Base-by-base conservation (phyloP, 2,888 invertebrate species). In the Melinopterus prodromus region DNA sequence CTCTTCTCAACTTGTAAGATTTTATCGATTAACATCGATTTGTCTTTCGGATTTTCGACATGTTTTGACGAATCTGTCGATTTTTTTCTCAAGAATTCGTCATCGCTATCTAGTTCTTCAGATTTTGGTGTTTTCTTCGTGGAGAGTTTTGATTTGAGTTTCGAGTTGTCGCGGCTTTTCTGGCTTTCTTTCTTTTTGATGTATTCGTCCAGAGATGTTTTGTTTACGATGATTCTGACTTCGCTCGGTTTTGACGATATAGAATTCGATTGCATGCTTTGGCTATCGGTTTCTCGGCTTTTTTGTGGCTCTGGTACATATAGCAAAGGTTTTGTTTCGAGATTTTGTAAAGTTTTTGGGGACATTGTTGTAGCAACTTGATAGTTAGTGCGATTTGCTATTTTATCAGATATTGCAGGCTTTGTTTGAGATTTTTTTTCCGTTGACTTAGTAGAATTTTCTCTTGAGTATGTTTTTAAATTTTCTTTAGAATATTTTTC, bases 1-100 rank as follows among this genome's bases (percentile, higher is more conserved):
- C 72, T 72, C 37, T 76, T 81, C 79, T 84, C 84, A 6, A 83
- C 71, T 38, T 77, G n/a, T 3, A 78, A 9, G n/a, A 81, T 81
- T 74, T 81, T 70, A 35, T 78, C 76, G 12, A 80, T 76, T n/a
- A 72, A 7, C 16, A 76, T 53, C n/a, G 69, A n/a, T 16, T 53
- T 36, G 7, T 7, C 12, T 6, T 53, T 1, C 14, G 2, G 37
- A 38, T 37, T 76, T 12, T 77, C 53, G 38, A 38, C 12, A 12
- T 70, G n/a, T 38, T 71, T 71, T 7, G 53, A 15, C 6, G 78
- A 26, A 35, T 16, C 26, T 6, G 70, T 26, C 0, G 53, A 53
- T 4, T 53, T 53, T 12, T 53, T 12, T 4, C 12, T 53, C 5
- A 53, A 12, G 53, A 53, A 16, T 69, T 12, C 16, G n/a, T 78